Conservation (phyloP, 2,113 vertebrate species). For the Thomomys bottae region DNA sequence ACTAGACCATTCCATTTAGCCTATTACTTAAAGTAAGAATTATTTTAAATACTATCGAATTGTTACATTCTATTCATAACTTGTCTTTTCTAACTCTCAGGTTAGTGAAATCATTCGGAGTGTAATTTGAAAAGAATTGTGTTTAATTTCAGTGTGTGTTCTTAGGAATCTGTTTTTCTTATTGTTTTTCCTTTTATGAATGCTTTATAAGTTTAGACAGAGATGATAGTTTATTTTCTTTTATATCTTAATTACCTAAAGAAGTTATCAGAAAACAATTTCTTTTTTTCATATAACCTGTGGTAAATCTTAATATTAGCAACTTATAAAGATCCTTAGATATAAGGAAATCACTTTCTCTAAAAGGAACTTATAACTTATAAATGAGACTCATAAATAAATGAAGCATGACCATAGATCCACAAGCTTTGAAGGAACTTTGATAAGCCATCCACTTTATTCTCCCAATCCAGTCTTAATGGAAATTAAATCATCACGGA, state of each 20-base stretch:
- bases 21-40: slow-evolving; percentile 76
- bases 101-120: slow-evolving; percentile 54
- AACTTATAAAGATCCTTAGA: not conserved
- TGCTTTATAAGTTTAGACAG: slow-evolving; percentile 37
- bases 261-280: slow-evolving; percentile 27
- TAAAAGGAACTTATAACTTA: slow-evolving; percentile 13
- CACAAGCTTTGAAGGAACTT: not conserved
- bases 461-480: slow-evolving; percentile 6
- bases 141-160: slow-evolving; percentile 64
- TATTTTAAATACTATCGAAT: slow-evolving; percentile 74
- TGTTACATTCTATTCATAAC: slow-evolving; percentile 55
- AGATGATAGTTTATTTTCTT: slow-evolving; percentile 59
- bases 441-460: not conserved
- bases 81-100: slow-evolving; percentile 60
- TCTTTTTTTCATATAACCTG: slow-evolving; percentile 39
- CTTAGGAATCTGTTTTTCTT: slow-evolving; percentile 50
- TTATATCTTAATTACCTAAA: slow-evolving; percentile 37
- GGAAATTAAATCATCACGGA: slow-evolving; percentile 11
- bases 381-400: not conserved
- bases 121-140: slow-evolving; percentile 63
- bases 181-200: slow-evolving; percentile 10
- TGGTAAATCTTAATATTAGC: slow-evolving; percentile 57
- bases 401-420: not conserved
- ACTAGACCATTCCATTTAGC: slow-evolving; percentile 65
- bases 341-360: slow-evolving; percentile 25